A percentile compares a stretch with the other conserved stretches of the same genome.
phyloP scores from a whole-genome alignment of 2,797 vertebrate species.

The Gobionotothen gibberifrons region DNA sequence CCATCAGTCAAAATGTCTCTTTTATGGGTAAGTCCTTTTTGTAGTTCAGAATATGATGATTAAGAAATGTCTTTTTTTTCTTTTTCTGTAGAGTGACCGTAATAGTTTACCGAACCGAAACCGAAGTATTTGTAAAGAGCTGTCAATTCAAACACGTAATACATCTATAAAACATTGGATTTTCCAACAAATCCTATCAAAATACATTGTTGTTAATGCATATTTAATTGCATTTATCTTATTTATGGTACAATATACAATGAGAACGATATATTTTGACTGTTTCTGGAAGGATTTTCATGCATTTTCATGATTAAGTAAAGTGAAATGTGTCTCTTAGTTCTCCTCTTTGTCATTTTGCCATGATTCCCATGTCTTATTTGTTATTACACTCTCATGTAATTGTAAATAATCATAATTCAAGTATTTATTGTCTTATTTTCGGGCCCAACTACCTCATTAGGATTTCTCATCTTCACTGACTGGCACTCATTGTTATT shows the following conservation, averaged over 20 bases:
- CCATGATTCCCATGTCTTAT: not conserved
- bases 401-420: not conserved
- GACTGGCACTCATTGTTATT: not conserved
- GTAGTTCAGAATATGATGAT: not conserved
- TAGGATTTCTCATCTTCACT: not conserved
- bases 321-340: not conserved
- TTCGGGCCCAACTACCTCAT: not conserved
- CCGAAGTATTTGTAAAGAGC: not conserved
- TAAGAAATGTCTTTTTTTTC: not conserved
- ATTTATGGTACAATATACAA: too few species aligned
- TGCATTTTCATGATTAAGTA: too few species aligned
- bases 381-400: not conserved
- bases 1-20: conserved; percentile 87
- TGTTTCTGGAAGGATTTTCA: too few species aligned
- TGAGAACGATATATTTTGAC: not conserved
- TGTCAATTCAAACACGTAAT: not conserved
- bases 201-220: too few species aligned
- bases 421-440: too few species aligned
- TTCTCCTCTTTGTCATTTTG: not conserved
- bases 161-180: too few species aligned
- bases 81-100: too few species aligned
- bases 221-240: too few species aligned
- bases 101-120: not conserved
- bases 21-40: conserved; percentile 83
- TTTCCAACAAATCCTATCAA: too few species aligned